Evolutionary conservation across 2,888 invertebrate genomes (phyloP).

Genomic region (Agriotes lineatus): DNA sequence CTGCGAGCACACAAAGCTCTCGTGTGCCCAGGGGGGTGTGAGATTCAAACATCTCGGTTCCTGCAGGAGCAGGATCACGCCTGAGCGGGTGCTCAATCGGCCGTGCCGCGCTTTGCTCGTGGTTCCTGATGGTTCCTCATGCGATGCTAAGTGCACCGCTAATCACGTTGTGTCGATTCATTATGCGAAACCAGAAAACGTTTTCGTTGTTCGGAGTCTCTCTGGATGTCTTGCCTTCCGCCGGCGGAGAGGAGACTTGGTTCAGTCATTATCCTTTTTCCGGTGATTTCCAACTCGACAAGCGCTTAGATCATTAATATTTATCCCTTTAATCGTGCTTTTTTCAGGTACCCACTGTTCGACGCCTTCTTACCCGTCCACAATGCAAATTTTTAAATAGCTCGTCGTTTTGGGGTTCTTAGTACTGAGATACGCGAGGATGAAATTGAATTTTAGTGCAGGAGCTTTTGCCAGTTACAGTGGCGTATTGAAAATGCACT

Average conservation of each 20-base stretch:
- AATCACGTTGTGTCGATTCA: slow-evolving; percentile 54
- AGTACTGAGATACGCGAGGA: too few species aligned
- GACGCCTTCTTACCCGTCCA: neutral
- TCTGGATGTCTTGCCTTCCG: slow-evolving; percentile 48
- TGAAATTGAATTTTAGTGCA: too few species aligned
- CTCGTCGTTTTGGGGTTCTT: too few species aligned
- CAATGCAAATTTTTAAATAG: neutral
- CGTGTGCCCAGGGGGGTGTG: slow-evolving; percentile 44
- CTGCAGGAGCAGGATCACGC: slow-evolving; percentile 41
- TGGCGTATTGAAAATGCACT: too few species aligned
- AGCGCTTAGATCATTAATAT: slow-evolving; percentile 36
- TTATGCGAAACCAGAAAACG: slow-evolving; percentile 62
- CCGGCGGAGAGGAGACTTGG: slow-evolving; percentile 46
- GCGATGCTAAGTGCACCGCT: slow-evolving; percentile 54
- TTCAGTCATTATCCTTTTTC: slow-evolving; percentile 54
- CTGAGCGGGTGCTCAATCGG: slow-evolving; percentile 46
- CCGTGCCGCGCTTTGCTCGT: slow-evolving; percentile 44
- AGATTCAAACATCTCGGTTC: slow-evolving; percentile 49
- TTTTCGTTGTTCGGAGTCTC: slow-evolving; percentile 58
- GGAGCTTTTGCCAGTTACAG: too few species aligned
- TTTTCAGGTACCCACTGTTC: neutral
- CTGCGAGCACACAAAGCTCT: slow-evolving; percentile 42
- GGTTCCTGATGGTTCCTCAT: slow-evolving; percentile 54
- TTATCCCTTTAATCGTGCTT: slow-evolving; percentile 23
- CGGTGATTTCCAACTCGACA: slow-evolving; percentile 49